A percentile compares a stretch with the other conserved stretches of the same genome.
phyloP scores from a whole-genome alignment of 2,113 vertebrate genomes.

The Condylura cristata region DNA sequence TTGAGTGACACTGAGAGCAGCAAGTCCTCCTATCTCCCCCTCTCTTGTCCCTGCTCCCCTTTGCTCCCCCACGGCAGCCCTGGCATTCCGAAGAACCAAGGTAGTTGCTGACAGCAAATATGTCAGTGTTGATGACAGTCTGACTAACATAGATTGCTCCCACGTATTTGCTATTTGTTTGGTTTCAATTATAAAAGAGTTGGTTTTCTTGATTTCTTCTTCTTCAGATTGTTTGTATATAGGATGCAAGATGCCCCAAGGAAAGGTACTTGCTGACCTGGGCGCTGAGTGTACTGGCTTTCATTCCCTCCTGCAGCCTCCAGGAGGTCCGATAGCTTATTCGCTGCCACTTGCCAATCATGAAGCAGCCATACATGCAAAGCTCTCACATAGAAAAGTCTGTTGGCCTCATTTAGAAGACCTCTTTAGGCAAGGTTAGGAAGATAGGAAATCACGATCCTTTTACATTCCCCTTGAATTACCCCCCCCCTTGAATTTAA shows the following conservation, averaged over 20 bases:
- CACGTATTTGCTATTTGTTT: too few species aligned
- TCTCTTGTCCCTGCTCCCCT: not conserved
- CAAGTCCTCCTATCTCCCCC: not conserved
- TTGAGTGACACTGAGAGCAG: not conserved
- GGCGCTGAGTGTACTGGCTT: conserved; percentile 22
- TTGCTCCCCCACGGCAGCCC: not conserved
- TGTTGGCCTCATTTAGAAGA: conserved; percentile 19
- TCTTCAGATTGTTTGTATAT: too few species aligned
- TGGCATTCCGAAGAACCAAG: not conserved
- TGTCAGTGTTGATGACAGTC: not conserved
- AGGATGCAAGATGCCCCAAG: not conserved
- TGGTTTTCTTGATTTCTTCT: too few species aligned
- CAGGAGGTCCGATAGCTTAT: conserved; percentile 30
- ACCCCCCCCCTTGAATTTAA: conserved; percentile 8
- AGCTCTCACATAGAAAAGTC: not conserved
- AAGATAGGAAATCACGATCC: not conserved
- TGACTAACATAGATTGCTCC: not conserved
- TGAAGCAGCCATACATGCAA: not conserved
- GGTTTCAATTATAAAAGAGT: too few species aligned
- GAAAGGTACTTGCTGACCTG: conserved; percentile 30
- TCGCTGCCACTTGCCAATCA: conserved; percentile 22
- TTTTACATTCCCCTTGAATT: not conserved
- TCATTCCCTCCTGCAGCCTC: conserved; percentile 20
- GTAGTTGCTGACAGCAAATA: not conserved
- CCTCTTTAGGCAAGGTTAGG: not conserved